These are phyloP conservation scores for Chrysotoxum bicinctum DNA, from an alignment of 2,888 invertebrate species.

Conservation along the genomic window DNA sequence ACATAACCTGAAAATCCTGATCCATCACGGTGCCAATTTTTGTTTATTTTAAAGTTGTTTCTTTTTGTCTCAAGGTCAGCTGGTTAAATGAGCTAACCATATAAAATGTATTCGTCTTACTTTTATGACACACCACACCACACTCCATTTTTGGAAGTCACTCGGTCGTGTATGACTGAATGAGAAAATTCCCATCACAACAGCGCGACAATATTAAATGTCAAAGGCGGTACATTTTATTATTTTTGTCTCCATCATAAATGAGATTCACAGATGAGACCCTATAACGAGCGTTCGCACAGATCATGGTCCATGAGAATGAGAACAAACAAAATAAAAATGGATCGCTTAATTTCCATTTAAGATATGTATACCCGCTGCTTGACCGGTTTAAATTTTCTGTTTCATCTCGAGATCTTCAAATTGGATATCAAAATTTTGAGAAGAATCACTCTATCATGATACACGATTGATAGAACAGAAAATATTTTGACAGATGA, in stretches of 20 bases:
- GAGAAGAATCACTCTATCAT: slow-evolving; percentile 5
- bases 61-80: slow-evolving; percentile 49
- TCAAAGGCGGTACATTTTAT: slow-evolving; percentile 45
- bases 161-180: slow-evolving; percentile 43
- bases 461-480: not conserved
- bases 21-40: not conserved
- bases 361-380: not conserved
- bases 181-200: slow-evolving; percentile 18
- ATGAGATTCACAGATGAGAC: not conserved
- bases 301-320: slow-evolving; percentile 5
- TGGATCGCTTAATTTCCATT: slow-evolving; percentile 6
- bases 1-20: slow-evolving; percentile 15
- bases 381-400: not conserved
- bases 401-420: not conserved
- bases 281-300: not conserved
- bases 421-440: not conserved
- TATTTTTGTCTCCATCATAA: slow-evolving; percentile 12
- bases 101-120: not conserved
- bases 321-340: not conserved
- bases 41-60: not conserved
- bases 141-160: slow-evolving; percentile 62
- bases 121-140: slow-evolving; percentile 44
- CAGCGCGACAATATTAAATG: slow-evolving; percentile 45
- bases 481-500: slow-evolving; percentile 59
- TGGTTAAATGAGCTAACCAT: slow-evolving; percentile 35